Conservation (phyloP, 2,113 vertebrate genomes). For the Indri indri region DNA sequence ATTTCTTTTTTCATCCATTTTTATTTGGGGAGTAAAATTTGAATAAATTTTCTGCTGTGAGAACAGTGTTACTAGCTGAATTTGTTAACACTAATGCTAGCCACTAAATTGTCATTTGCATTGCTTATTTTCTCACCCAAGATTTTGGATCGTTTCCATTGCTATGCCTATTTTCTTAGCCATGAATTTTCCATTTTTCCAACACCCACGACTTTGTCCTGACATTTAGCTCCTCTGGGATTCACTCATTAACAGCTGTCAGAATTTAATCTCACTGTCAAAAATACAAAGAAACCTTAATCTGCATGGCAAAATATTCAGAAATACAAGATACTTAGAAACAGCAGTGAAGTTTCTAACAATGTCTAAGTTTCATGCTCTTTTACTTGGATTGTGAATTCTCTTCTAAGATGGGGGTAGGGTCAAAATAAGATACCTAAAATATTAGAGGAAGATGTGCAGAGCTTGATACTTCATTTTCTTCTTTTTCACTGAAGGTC, state of each 20-base stretch:
- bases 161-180: neutral
- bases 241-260: neutral
- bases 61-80: neutral
- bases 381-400: neutral
- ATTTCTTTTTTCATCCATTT: neutral
- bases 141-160: neutral
- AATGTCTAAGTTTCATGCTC: neutral
- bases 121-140: neutral
- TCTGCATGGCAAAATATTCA: neutral
- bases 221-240: neutral
- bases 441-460: neutral
- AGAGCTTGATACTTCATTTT: neutral
- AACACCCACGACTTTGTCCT: neutral
- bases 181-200: neutral
- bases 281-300: neutral
- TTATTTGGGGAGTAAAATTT: neutral
- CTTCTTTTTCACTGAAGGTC: neutral
- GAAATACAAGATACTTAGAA: neutral
- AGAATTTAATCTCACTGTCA: neutral
- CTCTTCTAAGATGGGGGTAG: neutral
- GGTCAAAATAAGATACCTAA: neutral
- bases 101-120: neutral
- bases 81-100: neutral
- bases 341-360: neutral
- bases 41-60: neutral